Evolutionary conservation across 2,888 invertebrate genomes (phyloP).

Genomic region (Caenorhabditis sp.): DNA sequence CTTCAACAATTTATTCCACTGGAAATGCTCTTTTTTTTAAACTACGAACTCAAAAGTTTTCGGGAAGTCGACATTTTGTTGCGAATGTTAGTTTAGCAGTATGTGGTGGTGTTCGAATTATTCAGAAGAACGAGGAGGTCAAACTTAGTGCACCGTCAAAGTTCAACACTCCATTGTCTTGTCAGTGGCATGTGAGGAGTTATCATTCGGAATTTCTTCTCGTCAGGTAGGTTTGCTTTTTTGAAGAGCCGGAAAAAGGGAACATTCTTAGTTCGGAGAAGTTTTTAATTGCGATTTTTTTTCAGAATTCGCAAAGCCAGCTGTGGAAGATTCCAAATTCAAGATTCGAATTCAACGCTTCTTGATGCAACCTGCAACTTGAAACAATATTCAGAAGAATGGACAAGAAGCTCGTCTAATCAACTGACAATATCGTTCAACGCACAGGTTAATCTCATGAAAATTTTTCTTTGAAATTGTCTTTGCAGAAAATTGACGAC

Average conservation of each 20-base stretch:
- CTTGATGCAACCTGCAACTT: neutral
- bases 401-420: neutral
- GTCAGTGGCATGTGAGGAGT: slow-evolving; percentile 80
- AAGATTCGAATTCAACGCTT: neutral
- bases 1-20: slow-evolving; percentile 70
- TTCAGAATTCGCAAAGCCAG: neutral
- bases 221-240: slow-evolving; percentile 42
- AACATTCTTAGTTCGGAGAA: no score
- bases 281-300: no score
- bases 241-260: no score
- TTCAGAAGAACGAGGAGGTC: slow-evolving; percentile 46
- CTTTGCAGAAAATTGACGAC: slow-evolving; percentile 20
- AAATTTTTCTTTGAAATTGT: no score
- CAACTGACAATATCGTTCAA: neutral
- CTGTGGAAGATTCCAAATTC: neutral
- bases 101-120: slow-evolving; percentile 64
- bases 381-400: neutral
- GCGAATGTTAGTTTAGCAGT: slow-evolving; percentile 76
- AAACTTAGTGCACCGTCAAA: slow-evolving; percentile 76
- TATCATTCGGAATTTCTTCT: slow-evolving; percentile 74
- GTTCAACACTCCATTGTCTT: slow-evolving; percentile 79
- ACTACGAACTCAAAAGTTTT: slow-evolving; percentile 81
- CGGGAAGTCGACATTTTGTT: slow-evolving; percentile 79
- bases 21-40: slow-evolving; percentile 80
- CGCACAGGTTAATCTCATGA: neutral